phyloP scores from a whole-genome alignment of 2,113 vertebrate species.

The Tor tambroides region DNA sequence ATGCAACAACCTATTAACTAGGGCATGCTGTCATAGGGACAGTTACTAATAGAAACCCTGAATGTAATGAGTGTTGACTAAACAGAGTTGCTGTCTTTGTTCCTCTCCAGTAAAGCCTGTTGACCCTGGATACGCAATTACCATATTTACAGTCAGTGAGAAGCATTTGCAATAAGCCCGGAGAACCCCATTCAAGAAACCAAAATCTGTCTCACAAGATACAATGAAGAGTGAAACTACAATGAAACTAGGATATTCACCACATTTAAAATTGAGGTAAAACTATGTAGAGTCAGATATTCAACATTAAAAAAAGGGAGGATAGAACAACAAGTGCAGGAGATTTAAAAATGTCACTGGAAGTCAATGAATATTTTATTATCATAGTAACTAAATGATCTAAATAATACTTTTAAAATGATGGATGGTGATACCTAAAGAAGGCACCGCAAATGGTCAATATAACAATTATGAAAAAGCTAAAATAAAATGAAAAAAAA shows the following conservation, averaged over 20 bases:
- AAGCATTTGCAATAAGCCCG: not conserved
- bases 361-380: not conserved
- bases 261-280: not conserved
- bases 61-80: slow-evolving; percentile 1
- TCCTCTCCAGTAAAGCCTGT: slow-evolving; percentile 14
- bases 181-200: not conserved
- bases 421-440: too few species aligned
- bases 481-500: too few species aligned
- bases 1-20: not conserved
- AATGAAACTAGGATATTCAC: not conserved
- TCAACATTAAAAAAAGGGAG: not conserved
- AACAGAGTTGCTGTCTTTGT: slow-evolving; percentile 11
- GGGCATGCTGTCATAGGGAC: slow-evolving; percentile 36
- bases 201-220: not conserved
- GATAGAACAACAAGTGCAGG: not conserved
- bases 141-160: not conserved
- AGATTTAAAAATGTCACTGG: not conserved
- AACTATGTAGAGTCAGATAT: not conserved
- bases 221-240: not conserved
- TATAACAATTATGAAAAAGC: too few species aligned
- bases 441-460: too few species aligned
- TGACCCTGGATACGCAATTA: slow-evolving; percentile 18
- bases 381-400: too few species aligned
- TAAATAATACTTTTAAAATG: too few species aligned
- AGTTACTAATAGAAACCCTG: slow-evolving; percentile 40